These are phyloP conservation scores for Andrena trimmerana DNA, from an alignment of 2,888 invertebrate species.

Conservation along the genomic window DNA sequence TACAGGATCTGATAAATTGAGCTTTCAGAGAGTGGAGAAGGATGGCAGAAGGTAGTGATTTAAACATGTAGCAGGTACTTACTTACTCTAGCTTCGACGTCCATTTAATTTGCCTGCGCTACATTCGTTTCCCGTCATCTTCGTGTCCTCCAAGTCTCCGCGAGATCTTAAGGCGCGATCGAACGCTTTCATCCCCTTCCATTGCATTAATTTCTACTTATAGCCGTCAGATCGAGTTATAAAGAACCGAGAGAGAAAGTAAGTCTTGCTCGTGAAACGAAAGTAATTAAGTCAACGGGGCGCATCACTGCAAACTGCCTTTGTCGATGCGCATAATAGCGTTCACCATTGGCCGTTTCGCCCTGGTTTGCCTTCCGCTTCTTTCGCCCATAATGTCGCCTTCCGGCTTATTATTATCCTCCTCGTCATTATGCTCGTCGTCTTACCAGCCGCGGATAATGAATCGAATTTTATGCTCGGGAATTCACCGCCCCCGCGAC, in stretches of 20 bases:
- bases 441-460: conserved; percentile 7
- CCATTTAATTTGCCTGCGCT: conserved; percentile 21
- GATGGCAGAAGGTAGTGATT: no score
- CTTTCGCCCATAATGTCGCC: conserved; percentile 4
- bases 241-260: conserved; percentile 49
- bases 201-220: conserved; percentile 50
- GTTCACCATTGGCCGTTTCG: background rate
- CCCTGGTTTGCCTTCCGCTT: background rate
- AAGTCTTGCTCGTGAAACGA: conserved; percentile 48
- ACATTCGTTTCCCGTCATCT: conserved; percentile 9
- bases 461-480: conserved; percentile 25
- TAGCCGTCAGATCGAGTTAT: conserved; percentile 56
- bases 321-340: conserved; percentile 37
- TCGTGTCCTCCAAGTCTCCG: background rate
- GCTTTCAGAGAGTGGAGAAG: no score
- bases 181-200: conserved; percentile 44
- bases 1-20: no score
- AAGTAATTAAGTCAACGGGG: conserved; percentile 56
- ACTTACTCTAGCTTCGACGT: background rate
- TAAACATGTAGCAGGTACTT: no score
- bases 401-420: conserved; percentile 24
- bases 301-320: conserved; percentile 56
- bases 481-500: background rate
- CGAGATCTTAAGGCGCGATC: conserved; percentile 43
- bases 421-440: conserved; percentile 15